phyloP scores from a whole-genome alignment of 2,797 vertebrate genomes.

The Gymnothorax reevesii region DNA sequence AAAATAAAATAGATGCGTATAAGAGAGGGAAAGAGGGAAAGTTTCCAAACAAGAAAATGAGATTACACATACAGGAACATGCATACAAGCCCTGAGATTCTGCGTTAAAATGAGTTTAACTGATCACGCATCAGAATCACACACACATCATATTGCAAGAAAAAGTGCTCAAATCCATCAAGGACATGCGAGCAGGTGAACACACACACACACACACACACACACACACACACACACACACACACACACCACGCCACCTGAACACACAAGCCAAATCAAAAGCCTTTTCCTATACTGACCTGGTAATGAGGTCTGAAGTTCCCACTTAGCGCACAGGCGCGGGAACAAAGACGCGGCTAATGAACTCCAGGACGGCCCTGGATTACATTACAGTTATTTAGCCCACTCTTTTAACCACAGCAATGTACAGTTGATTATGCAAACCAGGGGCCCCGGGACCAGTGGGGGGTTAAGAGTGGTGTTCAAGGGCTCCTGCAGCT shows the following conservation, averaged over 20 bases:
- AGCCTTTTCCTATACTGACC: too few species aligned
- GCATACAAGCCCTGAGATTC: not conserved
- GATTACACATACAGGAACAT: not conserved
- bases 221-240: too few species aligned
- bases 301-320: constrained; percentile 38
- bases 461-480: too few species aligned
- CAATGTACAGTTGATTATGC: too few species aligned
- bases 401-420: too few species aligned
- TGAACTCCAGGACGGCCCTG: constrained; percentile 48
- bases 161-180: not conserved
- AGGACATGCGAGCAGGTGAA: not conserved
- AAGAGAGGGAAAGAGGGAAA: not conserved
- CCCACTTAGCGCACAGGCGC: constrained; percentile 51
- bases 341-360: constrained; percentile 60
- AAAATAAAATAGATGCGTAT: not conserved
- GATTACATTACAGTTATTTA: too few species aligned
- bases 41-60: not conserved
- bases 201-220: too few species aligned
- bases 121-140: not conserved
- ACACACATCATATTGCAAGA: not conserved
- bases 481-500: too few species aligned
- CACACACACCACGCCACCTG: not conserved
- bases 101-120: not conserved
- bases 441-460: too few species aligned
- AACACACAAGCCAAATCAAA: not conserved